Conservation (phyloP, 1,140 invertebrate species). For the Conus ventricosus region DNA sequence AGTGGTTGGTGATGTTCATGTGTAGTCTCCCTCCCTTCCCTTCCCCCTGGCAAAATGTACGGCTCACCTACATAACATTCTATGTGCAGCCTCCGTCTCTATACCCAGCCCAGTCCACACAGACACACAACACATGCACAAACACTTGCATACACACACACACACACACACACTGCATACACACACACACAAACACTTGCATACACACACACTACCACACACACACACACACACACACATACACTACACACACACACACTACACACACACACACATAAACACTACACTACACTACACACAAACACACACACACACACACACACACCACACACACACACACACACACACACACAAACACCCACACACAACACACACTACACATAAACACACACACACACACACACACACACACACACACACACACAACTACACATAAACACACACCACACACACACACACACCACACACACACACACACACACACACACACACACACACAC, state of each 20-base stretch:
- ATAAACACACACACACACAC: no score
- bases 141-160: background rate
- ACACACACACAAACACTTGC: no score
- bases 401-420: no score
- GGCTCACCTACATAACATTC: no score
- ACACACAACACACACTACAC: no score
- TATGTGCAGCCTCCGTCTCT: no score
- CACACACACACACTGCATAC: background rate
- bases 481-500: slow-evolving; percentile 7
- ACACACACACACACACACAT: background rate
- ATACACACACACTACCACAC: no score
- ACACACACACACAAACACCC: background rate
- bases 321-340: background rate
- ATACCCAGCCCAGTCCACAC: background rate
- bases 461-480: background rate
- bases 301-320: slow-evolving; percentile 6
- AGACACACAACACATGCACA: background rate
- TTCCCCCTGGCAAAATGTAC: no score
- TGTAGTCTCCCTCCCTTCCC: no score
- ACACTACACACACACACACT: background rate
- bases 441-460: background rate
- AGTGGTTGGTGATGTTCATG: no score
- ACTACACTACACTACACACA: no score
- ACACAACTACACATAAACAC: background rate
- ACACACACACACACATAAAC: slow-evolving; percentile 10